These are phyloP conservation scores for Drosophila algonquin DNA, from an alignment of 2,888 invertebrate species.

Conservation along the genomic window DNA sequence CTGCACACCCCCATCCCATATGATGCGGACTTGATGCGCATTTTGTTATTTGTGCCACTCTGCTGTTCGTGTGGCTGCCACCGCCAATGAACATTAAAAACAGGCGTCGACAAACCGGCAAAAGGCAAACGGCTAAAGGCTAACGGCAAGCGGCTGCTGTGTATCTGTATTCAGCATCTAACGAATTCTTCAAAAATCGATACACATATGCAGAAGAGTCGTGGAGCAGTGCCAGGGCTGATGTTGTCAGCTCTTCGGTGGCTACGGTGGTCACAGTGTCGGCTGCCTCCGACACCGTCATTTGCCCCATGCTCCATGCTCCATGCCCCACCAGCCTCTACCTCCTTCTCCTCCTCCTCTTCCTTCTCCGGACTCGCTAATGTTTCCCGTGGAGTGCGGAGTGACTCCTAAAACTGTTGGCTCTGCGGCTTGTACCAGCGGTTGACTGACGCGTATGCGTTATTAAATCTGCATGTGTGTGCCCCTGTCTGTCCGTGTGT, in stretches of 20 bases:
- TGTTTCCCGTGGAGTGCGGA: slow-evolving; percentile 30
- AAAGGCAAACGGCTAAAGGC: neutral
- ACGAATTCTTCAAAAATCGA: slow-evolving; percentile 71
- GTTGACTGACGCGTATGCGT: slow-evolving; percentile 78
- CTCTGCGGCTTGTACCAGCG: slow-evolving; percentile 70
- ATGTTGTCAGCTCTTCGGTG: slow-evolving; percentile 72
- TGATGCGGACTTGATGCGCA: neutral
- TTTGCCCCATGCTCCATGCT: slow-evolving; percentile 3
- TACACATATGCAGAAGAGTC: slow-evolving; percentile 26
- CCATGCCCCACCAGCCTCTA: too few relatives aligned
- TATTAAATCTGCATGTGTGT: slow-evolving; percentile 73
- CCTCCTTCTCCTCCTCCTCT: too few relatives aligned
- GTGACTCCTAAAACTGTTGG: slow-evolving; percentile 55
- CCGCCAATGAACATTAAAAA: slow-evolving; percentile 74
- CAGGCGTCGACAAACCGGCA: slow-evolving; percentile 36
- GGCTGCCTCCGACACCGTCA: slow-evolving; percentile 16
- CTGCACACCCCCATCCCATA: too few relatives aligned
- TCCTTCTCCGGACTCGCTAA: slow-evolving; percentile 16
- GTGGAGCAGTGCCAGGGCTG: slow-evolving; percentile 56
- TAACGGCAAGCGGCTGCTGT: slow-evolving; percentile 18
- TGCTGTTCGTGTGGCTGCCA: slow-evolving; percentile 50
- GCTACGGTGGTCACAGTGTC: slow-evolving; percentile 62
- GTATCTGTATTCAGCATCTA: slow-evolving; percentile 35
- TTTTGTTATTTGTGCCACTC: slow-evolving; percentile 15
- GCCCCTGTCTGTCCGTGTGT: slow-evolving; percentile 3